Evolutionary conservation across 2,888 invertebrate species (phyloP).

Genomic region (Ennomos fuscantarius): DNA sequence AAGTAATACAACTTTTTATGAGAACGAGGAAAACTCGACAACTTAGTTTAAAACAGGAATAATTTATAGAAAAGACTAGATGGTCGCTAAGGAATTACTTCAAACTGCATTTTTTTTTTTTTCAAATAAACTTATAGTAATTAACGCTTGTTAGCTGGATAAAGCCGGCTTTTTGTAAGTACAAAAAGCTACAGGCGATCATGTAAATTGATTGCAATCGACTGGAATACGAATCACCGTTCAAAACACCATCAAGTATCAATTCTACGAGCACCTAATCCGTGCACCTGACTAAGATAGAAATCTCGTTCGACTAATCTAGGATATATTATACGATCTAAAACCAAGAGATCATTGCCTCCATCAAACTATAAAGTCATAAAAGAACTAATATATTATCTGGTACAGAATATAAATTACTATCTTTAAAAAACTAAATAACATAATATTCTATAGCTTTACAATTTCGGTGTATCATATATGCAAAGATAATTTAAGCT

Average conservation of each 20-base stretch:
- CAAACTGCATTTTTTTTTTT: too few relatives aligned
- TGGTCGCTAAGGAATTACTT: too few relatives aligned
- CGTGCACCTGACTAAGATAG: conserved; percentile 16
- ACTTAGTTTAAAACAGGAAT: conserved; percentile 20
- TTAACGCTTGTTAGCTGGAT: too few relatives aligned
- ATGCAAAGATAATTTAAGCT: too few relatives aligned
- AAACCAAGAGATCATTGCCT: conserved; percentile 34
- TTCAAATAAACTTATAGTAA: too few relatives aligned
- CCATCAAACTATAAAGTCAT: conserved; percentile 26
- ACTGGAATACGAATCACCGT: background rate
- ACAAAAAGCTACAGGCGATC: too few relatives aligned
- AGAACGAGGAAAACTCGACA: conserved; percentile 31
- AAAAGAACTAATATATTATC: conserved; percentile 33
- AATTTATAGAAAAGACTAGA: conserved; percentile 18
- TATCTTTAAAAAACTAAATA: conserved; percentile 29
- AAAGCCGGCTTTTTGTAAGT: too few relatives aligned
- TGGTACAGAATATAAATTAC: conserved; percentile 37
- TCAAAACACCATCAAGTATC: too few relatives aligned
- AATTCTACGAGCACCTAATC: conserved; percentile 1
- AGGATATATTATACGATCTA: conserved; percentile 33
- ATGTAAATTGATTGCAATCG: background rate
- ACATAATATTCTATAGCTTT: too few relatives aligned
- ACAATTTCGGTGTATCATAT: too few relatives aligned
- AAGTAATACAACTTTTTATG: conserved; percentile 33
- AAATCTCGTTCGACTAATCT: conserved; percentile 12